These are phyloP conservation scores for Aleiodes leptofemur DNA, from an alignment of 2,888 invertebrate genomes.

Conservation along the genomic window DNA sequence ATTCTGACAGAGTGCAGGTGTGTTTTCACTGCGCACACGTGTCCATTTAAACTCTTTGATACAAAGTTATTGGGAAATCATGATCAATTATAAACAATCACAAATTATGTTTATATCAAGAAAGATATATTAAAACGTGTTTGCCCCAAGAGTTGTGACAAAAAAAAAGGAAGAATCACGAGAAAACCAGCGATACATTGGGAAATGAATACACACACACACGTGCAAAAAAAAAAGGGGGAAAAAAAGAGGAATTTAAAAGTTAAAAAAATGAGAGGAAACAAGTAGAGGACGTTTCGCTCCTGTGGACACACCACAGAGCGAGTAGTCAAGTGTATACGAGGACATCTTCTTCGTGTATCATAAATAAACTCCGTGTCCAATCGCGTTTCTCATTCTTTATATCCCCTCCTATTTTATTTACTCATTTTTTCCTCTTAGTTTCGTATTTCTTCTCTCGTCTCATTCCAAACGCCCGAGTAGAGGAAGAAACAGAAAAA, in stretches of 20 bases:
- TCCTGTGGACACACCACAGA: slow-evolving; percentile 29
- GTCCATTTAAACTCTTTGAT: not conserved
- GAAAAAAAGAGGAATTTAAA: not conserved
- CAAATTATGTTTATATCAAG: slow-evolving; percentile 13
- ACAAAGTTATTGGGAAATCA: not conserved
- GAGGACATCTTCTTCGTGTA: slow-evolving; percentile 52
- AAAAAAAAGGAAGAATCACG: too few species aligned
- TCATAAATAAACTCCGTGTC: slow-evolving; percentile 51
- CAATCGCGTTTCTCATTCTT: slow-evolving; percentile 39
- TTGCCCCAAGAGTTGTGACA: slow-evolving; percentile 5
- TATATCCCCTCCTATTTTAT: slow-evolving; percentile 14
- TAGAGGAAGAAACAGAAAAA: too few species aligned
- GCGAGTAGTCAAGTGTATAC: slow-evolving; percentile 47
- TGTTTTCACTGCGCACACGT: slow-evolving; percentile 1
- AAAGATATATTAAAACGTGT: not conserved
- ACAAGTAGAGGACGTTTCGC: slow-evolving; percentile 15
- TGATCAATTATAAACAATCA: slow-evolving; percentile 32
- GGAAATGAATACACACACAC: slow-evolving; percentile 7
- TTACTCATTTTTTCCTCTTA: slow-evolving; percentile 15
- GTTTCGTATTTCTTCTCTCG: slow-evolving; percentile 31
- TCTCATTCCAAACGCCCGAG: slow-evolving; percentile 34
- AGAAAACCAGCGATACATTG: slow-evolving; percentile 16
- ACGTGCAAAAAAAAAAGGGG: too few species aligned
- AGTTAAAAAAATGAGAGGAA: not conserved
- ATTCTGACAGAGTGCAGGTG: not conserved